These are phyloP conservation scores for Helicoverpa assulta DNA, from an alignment of 2,888 invertebrate genomes.

Conservation along the genomic window DNA sequence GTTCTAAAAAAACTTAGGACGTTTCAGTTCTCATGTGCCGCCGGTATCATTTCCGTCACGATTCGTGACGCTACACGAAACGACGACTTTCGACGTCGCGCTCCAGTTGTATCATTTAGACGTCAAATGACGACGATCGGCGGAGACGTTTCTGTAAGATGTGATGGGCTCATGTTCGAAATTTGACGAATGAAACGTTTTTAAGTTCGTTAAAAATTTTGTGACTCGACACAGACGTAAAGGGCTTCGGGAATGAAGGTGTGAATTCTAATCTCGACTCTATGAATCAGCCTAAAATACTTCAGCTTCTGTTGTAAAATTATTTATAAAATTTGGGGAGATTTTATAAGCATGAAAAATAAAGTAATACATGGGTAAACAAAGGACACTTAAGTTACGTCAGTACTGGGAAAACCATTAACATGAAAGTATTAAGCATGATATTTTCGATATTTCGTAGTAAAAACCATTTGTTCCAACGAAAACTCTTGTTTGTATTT, in stretches of 20 bases:
- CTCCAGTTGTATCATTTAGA: conserved; percentile 63
- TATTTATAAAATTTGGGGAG: too few relatives aligned
- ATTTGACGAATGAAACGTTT: conserved; percentile 10
- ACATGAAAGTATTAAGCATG: too few relatives aligned
- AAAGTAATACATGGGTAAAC: too few relatives aligned
- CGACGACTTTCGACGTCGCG: conserved; percentile 44
- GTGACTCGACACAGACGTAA: background rate
- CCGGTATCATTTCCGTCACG: conserved; percentile 66
- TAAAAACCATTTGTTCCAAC: background rate
- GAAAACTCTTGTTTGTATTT: background rate
- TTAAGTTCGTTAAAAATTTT: background rate
- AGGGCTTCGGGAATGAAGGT: background rate
- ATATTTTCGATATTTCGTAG: background rate
- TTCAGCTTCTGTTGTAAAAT: too few relatives aligned
- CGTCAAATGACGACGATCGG: conserved; percentile 52
- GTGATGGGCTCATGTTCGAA: conserved; percentile 14
- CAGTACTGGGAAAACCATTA: too few relatives aligned
- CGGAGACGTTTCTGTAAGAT: conserved; percentile 21
- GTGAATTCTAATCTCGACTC: background rate
- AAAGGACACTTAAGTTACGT: too few relatives aligned
- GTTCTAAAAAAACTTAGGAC: conserved; percentile 9
- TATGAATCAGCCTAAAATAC: background rate
- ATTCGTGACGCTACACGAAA: conserved; percentile 40
- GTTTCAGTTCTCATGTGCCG: conserved; percentile 40
- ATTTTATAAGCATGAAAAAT: too few relatives aligned